Evolutionary conservation across 2,113 vertebrate genomes (phyloP).

Genomic region (Elephas maximus): DNA sequence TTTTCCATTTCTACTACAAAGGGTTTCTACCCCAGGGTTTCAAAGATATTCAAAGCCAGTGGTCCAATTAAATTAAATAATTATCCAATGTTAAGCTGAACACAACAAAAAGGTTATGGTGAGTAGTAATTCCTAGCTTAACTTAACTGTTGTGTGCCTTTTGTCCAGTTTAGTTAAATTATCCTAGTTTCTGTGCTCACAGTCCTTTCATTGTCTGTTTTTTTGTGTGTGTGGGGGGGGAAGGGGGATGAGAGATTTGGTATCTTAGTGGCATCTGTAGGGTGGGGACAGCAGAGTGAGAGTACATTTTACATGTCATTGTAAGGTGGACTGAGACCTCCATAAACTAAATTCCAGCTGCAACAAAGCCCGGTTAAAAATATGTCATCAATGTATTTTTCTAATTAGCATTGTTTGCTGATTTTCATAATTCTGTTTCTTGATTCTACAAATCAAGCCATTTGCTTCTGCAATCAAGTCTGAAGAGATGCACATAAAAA

Average conservation of each 20-base stretch:
- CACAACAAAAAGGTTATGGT: background rate
- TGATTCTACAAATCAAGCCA: background rate
- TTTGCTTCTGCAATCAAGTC: background rate
- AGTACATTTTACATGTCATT: background rate
- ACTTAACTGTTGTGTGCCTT: background rate
- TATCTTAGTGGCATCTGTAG: background rate
- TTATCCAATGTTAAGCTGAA: background rate
- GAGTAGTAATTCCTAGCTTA: background rate
- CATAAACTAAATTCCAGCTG: slow-evolving; percentile 24
- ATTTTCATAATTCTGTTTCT: slow-evolving; percentile 39
- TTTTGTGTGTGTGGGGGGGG: background rate
- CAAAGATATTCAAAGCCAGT: background rate
- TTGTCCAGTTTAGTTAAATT: background rate
- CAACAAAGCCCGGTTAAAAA: background rate
- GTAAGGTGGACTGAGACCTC: background rate
- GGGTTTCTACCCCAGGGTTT: background rate
- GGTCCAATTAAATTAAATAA: slow-evolving; percentile 38
- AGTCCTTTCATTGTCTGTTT: background rate
- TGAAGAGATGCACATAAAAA: slow-evolving; percentile 29
- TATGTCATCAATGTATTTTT: background rate
- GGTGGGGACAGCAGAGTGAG: background rate
- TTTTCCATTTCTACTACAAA: slow-evolving; percentile 11
- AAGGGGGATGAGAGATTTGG: too few relatives aligned
- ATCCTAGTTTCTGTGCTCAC: background rate
- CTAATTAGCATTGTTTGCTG: background rate